Evolutionary conservation across 2,888 invertebrate genomes (phyloP).

Genomic region (Rotaria socialis): DNA sequence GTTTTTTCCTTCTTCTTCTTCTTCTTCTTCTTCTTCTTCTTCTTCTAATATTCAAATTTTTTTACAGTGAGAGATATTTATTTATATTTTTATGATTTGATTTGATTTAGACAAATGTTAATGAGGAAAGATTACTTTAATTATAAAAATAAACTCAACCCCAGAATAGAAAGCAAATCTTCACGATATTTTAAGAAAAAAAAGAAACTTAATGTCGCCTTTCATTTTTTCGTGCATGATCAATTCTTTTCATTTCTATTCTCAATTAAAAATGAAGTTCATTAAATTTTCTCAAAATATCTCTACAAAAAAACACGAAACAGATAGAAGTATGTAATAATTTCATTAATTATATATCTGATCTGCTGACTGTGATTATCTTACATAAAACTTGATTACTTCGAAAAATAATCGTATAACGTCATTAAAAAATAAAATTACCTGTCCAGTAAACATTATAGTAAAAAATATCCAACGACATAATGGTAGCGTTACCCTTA

Average conservation of each 20-base stretch:
- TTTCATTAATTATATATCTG: too few relatives aligned
- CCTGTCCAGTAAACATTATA: slow-evolving; percentile 40
- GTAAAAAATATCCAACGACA: slow-evolving; percentile 38
- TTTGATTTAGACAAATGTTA: too few relatives aligned
- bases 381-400: too few relatives aligned
- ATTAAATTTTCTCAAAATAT: neutral
- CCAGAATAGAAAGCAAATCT: neutral
- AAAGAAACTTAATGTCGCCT: neutral
- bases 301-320: neutral
- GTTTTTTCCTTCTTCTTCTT: too few relatives aligned
- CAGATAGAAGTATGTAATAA: too few relatives aligned
- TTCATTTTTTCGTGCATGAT: neutral
- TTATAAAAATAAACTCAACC: neutral
- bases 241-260: neutral
- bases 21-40: too few relatives aligned
- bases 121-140: too few relatives aligned
- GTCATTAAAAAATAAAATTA: neutral
- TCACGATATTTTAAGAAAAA: neutral
- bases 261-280: neutral
- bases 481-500: slow-evolving; percentile 19
- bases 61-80: too few relatives aligned
- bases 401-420: too few relatives aligned
- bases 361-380: too few relatives aligned
- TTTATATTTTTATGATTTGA: too few relatives aligned
- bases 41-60: too few relatives aligned